Percentiles rank a stretch among this genome's conserved stretches.
These are phyloP conservation scores for Galago senegalensis DNA, from an alignment of 2,797 vertebrate species.

Conservation along the genomic window DNA sequence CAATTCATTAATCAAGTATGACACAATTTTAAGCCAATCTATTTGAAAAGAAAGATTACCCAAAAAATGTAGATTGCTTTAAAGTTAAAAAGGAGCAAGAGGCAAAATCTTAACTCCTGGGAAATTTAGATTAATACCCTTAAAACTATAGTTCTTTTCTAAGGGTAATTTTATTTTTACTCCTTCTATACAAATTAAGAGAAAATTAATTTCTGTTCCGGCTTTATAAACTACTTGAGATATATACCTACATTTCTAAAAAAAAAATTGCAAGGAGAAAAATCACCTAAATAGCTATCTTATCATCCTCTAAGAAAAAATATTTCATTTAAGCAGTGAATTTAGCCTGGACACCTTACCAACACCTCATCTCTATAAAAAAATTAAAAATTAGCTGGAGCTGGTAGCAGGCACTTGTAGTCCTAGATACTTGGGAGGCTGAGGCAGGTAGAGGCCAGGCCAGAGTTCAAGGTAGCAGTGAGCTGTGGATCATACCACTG, in stretches of 20 bases:
- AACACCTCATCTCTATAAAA: no score
- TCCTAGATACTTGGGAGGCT: no score
- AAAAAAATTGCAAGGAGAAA: neutral
- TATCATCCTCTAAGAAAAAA: neutral
- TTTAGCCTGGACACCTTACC: neutral
- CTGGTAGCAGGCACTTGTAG: no score
- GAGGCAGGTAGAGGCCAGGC: no score
- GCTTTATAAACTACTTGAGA: neutral
- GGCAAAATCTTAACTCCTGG: neutral
- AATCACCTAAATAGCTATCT: neutral
- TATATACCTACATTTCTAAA: neutral
- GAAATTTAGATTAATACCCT: neutral
- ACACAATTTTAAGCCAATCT: neutral
- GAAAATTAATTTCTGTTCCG: neutral
- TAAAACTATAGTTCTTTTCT: neutral
- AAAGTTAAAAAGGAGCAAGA: rapidly evolving
- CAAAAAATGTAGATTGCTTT: neutral
- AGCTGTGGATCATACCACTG: no score
- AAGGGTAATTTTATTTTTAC: neutral
- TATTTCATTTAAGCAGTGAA: neutral
- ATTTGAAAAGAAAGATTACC: neutral
- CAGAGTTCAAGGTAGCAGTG: no score
- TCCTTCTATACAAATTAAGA: neutral
- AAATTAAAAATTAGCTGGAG: no score
- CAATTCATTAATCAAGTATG: conserved; percentile 7